Evolutionary conservation across 2,797 vertebrate species (phyloP).

Genomic region (Anabacerthia variegaticeps): DNA sequence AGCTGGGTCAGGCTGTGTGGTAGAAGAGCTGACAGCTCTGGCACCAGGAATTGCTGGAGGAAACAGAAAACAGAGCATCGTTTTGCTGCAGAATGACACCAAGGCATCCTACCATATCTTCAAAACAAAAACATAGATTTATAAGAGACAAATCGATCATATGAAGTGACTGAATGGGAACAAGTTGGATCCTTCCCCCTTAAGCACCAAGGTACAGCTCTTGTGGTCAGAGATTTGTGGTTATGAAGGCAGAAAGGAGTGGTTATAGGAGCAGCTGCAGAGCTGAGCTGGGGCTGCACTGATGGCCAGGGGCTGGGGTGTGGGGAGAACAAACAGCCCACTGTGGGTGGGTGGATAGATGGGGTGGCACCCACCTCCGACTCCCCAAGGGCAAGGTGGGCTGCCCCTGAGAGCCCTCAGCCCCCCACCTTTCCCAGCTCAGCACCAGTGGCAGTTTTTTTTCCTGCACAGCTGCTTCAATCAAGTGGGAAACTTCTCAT

Average conservation of each 20-base stretch:
- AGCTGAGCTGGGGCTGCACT: neutral
- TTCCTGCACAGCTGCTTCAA: neutral
- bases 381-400: neutral
- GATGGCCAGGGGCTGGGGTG: fast-evolving
- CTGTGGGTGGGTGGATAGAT: neutral
- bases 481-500: neutral
- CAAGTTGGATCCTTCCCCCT: neutral
- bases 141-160: neutral
- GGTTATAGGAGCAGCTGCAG: neutral
- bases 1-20: neutral
- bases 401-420: neutral
- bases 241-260: neutral
- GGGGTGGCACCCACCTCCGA: neutral
- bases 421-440: neutral
- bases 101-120: neutral
- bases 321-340: fast-evolving
- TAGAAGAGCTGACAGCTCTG: neutral
- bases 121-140: neutral
- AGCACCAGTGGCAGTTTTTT: neutral
- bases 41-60: neutral
- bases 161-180: neutral
- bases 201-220: neutral
- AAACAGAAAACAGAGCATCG: neutral
- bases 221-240: neutral
- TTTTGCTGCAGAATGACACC: neutral